Evolutionary conservation across 2,888 invertebrate genomes (phyloP).

Genomic region (Zygogramma bicolorata): DNA sequence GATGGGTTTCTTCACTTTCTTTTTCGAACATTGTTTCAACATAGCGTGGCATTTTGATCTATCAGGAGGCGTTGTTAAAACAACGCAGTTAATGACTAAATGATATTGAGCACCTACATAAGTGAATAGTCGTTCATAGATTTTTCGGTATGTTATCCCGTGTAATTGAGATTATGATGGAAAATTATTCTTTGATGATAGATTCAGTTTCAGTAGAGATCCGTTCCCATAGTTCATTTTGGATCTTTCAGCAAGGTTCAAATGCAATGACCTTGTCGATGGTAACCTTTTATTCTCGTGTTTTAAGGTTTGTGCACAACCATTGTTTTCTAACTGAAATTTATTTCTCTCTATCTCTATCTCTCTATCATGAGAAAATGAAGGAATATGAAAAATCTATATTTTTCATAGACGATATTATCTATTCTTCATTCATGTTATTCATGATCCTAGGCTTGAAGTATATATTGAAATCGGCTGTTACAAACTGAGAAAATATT

Average conservation of each 20-base stretch:
- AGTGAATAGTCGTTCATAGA: slow-evolving; percentile 22
- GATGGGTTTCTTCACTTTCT: slow-evolving; percentile 21
- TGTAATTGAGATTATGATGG: slow-evolving; percentile 28
- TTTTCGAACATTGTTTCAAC: slow-evolving; percentile 23
- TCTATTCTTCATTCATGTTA: no score
- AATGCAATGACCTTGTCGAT: no score
- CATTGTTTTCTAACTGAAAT: no score
- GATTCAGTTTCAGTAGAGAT: not conserved
- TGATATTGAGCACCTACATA: slow-evolving; percentile 23
- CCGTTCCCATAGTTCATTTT: not conserved
- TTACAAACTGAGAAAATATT: no score
- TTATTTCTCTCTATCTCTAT: no score
- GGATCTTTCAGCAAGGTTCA: not conserved
- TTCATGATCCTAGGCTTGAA: no score
- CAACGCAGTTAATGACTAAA: slow-evolving; percentile 22
- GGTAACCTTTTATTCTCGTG: no score
- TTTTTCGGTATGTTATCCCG: slow-evolving; percentile 17
- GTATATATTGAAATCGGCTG: no score
- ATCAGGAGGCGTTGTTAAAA: slow-evolving; percentile 20
- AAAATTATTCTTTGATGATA: slow-evolving; percentile 23
- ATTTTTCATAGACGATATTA: no score
- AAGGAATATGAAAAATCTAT: no score
- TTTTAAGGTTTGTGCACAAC: no score
- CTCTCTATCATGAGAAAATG: no score
- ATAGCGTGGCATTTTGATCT: slow-evolving; percentile 25